Base-by-base conservation (phyloP, 2,113 vertebrate species). In the Spermophilus dauricus region DNA sequence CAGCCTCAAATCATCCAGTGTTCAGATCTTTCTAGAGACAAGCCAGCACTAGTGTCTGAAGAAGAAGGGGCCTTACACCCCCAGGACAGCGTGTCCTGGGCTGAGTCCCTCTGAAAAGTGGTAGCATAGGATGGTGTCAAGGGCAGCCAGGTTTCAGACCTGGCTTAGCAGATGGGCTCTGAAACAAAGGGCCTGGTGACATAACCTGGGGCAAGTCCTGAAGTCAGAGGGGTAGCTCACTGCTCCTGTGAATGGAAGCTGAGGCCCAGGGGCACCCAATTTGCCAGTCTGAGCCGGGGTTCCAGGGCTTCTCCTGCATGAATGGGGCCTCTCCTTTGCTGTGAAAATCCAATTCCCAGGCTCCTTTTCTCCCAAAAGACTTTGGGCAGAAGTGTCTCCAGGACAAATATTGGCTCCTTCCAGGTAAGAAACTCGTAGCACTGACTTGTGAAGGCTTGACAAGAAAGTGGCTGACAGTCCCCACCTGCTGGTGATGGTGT, bases 321-420 rank as follows among this genome's bases (percentile, higher is more conserved):
- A 2, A 3, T 0, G 0, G 28, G 45, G 32, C 14, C 13, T 56
- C 48, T 37, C 16, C 8, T 4, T 20, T 24, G 1, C 2, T 8
- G 2, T 0, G 0, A 10, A 5, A 37, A 76, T 26, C 32, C 1
- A 0, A 10, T 45, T 69, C 26, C 75, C 37, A 18, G 13, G 32
- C 30, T 42, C 10, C 67, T 34, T 22, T 17, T 42, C 30, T 28
- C 3, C 69, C 34, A 6, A 11, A 17, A 56, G 61, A 42, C 24
- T 83, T n/a, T 45, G 70, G 37, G 4, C 8, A 34, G n/a, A 28
- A 28, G n/a, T 84, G 16, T 63, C 32, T 24, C 72, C 56, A 37
- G 37, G 53, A n/a, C 48, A 75, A 84, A 65, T 2, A 20, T 45
- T 32, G 6, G 51, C n/a, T 76, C 11, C 5, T 26, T 65, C 39